Base-by-base conservation (phyloP, 2,888 invertebrate species). In the Masnerella sp. region DNA sequence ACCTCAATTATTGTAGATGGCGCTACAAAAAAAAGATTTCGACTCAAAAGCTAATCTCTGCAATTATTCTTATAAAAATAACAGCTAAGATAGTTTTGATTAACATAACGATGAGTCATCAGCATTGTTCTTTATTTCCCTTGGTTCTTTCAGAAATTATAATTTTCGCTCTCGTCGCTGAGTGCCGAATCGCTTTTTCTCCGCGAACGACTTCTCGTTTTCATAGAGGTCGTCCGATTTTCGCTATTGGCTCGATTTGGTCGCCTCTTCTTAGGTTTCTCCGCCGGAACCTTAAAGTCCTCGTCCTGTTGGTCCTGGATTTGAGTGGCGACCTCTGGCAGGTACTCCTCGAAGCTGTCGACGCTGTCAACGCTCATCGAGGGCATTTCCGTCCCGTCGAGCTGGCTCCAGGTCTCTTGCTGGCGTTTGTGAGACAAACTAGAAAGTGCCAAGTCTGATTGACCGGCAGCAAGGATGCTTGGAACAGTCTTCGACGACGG, bases 391-490 rank as follows among this genome's bases (percentile, higher is more conserved):
- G 9, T 0, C 9, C 11, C 32, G 15, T 42, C 42, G n/a, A 32
- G 0, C n/a, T 36, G 62, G 25, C 22, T 51, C 51, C 62, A 51
- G 42, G 2, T 12, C 18, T 64, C 43, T 20, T 9, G 42, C 1
- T 14, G 40, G 79, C 56, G 73, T 4, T 51, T 54, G 75, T 78
- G 74, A 58, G 79, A 83, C 81, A 78, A 86, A 83, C 87, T 87
- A 84, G 82, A 87, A 86, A 86, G 81, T 83, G 86, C 84, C 85
- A 83, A 78, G 80, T 83, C 84, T 82, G 82, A 81, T 83, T 85
- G 85, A 82, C 83, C 83, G 72, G 77, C 77, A 74, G 80, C 78
- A 75, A 82, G 77, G 77, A 67, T 20, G 75, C 71, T 80, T 73
- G 81, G 77, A 51, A 80, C 76, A 71, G 80, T 80, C 74, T 73